phyloP scores from a whole-genome alignment of 1,140 invertebrate genomes.

The Trachymyrmex septentrionalis region DNA sequence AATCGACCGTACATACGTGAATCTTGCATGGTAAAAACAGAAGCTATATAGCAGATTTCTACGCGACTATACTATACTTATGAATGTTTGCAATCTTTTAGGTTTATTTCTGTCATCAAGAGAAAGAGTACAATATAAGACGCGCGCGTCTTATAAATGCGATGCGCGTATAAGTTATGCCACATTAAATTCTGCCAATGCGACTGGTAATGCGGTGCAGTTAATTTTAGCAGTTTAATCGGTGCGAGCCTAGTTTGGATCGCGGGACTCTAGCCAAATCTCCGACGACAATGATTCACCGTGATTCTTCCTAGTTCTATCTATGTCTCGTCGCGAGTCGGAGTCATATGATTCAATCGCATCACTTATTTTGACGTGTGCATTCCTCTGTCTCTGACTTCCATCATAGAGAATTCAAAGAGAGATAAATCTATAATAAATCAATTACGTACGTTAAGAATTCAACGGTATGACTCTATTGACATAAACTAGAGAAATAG shows the following conservation, averaged over 20 bases:
- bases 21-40: not conserved
- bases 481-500: not conserved
- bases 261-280: constrained; percentile 79
- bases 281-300: constrained; percentile 82
- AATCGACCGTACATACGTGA: not conserved
- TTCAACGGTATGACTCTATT: not conserved
- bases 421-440: not conserved
- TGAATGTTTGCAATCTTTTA: not conserved
- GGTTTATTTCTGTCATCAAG: not conserved
- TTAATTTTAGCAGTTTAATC: constrained; percentile 83
- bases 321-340: constrained; percentile 72
- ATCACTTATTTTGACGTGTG: constrained; percentile 52
- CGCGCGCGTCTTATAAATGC: too few species aligned
- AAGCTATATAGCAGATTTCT: not conserved
- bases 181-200: constrained; percentile 68
- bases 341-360: constrained; percentile 67
- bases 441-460: not conserved
- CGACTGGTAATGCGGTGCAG: constrained; percentile 45
- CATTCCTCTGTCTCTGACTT: too few species aligned
- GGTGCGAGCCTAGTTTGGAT: constrained; percentile 82
- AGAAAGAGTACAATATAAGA: not conserved
- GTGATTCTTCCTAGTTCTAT: constrained; percentile 82
- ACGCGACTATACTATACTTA: not conserved
- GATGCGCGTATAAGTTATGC: not conserved
- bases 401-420: not conserved